phyloP scores from a whole-genome alignment of 2,113 vertebrate genomes.

The Pteronura brasiliensis region DNA sequence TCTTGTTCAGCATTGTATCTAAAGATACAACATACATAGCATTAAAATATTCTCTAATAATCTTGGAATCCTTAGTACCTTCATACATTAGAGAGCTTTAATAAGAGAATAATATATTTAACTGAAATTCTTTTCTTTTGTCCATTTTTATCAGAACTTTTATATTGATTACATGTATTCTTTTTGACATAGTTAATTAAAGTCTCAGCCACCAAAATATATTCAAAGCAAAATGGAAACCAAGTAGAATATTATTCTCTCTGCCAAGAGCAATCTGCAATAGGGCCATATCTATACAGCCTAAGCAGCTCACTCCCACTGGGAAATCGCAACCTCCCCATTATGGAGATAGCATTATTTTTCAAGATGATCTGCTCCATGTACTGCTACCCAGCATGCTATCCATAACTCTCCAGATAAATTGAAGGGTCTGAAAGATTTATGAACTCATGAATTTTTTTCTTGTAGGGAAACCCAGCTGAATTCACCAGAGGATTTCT shows the following conservation, averaged over 20 bases:
- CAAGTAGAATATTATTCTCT: slow-evolving; percentile 24
- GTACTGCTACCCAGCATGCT: slow-evolving; percentile 36
- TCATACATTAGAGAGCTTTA: not conserved
- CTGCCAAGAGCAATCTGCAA: not conserved
- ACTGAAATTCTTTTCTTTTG: slow-evolving; percentile 7
- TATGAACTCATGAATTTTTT: slow-evolving; percentile 60
- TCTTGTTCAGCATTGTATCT: not conserved
- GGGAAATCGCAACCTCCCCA: slow-evolving; percentile 55
- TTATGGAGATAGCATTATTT: slow-evolving; percentile 59
- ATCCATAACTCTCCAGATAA: slow-evolving; percentile 58
- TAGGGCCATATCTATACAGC: not conserved
- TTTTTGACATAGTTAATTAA: slow-evolving; percentile 45
- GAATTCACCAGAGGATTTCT: slow-evolving; percentile 50
- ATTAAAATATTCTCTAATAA: not conserved
- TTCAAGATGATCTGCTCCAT: slow-evolving; percentile 58
- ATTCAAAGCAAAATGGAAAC: slow-evolving; percentile 37
- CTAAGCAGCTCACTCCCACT: slow-evolving; percentile 42
- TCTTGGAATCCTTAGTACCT: not conserved
- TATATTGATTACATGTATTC: not conserved
- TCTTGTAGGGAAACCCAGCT: slow-evolving; percentile 3
- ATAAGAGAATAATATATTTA: not conserved
- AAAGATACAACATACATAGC: not conserved
- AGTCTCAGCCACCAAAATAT: slow-evolving; percentile 1
- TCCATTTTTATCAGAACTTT: slow-evolving; percentile 24
- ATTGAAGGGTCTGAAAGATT: slow-evolving; percentile 54